Base-by-base conservation (phyloP, 2,888 invertebrate genomes). In the Lepas anatifera region DNA sequence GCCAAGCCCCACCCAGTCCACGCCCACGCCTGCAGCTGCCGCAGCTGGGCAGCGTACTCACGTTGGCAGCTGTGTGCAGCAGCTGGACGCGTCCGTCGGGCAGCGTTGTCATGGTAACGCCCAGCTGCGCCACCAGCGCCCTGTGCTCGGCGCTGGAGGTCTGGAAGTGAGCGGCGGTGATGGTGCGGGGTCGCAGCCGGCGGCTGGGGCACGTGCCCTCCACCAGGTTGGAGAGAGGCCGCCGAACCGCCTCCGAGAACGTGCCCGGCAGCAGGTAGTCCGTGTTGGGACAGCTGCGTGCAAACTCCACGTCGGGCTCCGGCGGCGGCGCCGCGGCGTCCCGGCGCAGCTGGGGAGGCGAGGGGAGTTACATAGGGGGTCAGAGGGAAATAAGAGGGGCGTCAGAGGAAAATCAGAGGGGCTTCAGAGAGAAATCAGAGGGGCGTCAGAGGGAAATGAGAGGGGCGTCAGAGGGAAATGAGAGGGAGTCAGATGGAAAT, bases 41-140 rank as follows among this genome's bases (percentile, higher is more conserved):
- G 25, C 22, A 50, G 22, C 25, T 18, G 48, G 48, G n/a, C 22
- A 7, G 16, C 27, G 16, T 39, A 82, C 85, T 85, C 83, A 95
- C 95, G 82, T 90, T 87, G 75, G 89, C 86, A 3, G 82, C 78
- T 25, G 82, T 79, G 79, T 98, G 97, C 69, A 95, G 85, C 71
- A 98, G 84, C 80, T 97, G 95, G 72, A 98, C 89, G 73, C 93
- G 83, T 67, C 97, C 97, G 79, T 97, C 95, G 25, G 88, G 85
- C 78, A 94, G 83, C 0, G 91, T 90, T 73, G 93, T 84, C 76
- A 97, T 89, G 70, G 90, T 89, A 77, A 99, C 96, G 73, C 98
- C 98, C 95, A 98, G 96, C 78, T 92, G 89, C 71, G 89, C 87
- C 74, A 98, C 85, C 74, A 92, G 86, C 78, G 87, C 87, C 75